These are phyloP conservation scores for Clarias laeviceps DNA, from an alignment of 2,797 vertebrate species.

Conservation along the genomic window DNA sequence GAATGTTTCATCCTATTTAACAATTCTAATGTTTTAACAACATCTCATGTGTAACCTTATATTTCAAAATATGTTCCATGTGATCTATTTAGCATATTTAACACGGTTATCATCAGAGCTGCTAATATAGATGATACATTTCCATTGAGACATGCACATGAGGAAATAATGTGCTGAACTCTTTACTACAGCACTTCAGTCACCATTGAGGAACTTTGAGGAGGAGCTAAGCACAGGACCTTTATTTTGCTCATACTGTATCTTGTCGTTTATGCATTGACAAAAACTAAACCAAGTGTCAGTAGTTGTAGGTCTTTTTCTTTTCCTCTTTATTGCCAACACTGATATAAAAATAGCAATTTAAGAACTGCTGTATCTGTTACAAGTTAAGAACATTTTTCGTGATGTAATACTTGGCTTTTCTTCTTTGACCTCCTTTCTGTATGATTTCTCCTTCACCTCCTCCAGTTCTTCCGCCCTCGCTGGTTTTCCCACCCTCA, in stretches of 20 bases:
- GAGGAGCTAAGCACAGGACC: not conserved
- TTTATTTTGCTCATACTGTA: slow-evolving; percentile 12
- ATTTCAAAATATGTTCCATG: too few species aligned
- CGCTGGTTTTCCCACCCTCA: slow-evolving; percentile 56
- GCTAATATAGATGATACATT: not conserved
- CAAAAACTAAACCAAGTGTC: not conserved
- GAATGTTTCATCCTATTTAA: too few species aligned
- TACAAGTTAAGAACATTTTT: slow-evolving; percentile 36
- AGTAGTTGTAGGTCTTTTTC: slow-evolving; percentile 2
- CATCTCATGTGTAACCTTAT: too few species aligned
- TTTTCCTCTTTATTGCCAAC: not conserved
- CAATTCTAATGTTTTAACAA: too few species aligned
- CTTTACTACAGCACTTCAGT: not conserved
- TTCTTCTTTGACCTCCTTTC: slow-evolving; percentile 61
- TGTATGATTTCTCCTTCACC: slow-evolving; percentile 57
- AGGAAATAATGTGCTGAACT: not conserved
- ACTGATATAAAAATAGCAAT: slow-evolving; percentile 30
- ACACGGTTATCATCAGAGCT: not conserved
- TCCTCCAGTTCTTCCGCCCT: slow-evolving; percentile 64
- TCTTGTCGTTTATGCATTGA: slow-evolving; percentile 3
- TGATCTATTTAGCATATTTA: too few species aligned
- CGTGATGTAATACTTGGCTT: slow-evolving; percentile 49
- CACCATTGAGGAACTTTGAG: not conserved
- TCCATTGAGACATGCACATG: not conserved
- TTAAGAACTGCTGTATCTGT: slow-evolving; percentile 26